phyloP scores from a whole-genome alignment of 2,888 invertebrate genomes.

The Corbicula japonica region DNA sequence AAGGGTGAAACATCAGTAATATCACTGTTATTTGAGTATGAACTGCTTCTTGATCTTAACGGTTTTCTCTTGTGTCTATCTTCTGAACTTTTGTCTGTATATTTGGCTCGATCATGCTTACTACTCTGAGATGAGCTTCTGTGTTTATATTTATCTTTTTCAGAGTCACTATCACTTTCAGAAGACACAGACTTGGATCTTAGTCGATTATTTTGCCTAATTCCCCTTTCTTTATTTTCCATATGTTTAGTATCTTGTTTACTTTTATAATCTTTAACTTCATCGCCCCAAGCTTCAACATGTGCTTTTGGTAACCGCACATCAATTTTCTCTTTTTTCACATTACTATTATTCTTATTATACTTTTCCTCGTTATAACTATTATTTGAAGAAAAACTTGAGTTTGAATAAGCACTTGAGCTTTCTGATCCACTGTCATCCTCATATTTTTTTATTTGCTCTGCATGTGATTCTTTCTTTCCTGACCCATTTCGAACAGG shows the following conservation, averaged over 20 bases:
- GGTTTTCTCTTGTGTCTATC: conserved; percentile 35
- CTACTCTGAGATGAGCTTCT: conserved; percentile 26
- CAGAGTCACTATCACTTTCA: conserved; percentile 34
- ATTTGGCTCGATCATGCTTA: conserved; percentile 35
- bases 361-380: conserved; percentile 15
- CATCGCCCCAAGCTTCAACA: conserved; percentile 62
- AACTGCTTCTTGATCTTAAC: conserved; percentile 58
- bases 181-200: conserved; percentile 16
- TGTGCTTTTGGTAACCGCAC: conserved; percentile 62
- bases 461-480: conserved; percentile 10
- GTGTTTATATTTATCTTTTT: conserved; percentile 2
- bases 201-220: background rate
- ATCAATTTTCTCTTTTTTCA: conserved; percentile 46
- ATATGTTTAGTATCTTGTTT: conserved; percentile 29
- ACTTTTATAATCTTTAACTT: background rate
- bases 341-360: background rate
- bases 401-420: conserved; percentile 74
- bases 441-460: conserved; percentile 8
- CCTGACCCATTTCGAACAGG: conserved; percentile 26
- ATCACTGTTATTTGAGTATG: conserved; percentile 82
- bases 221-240: conserved; percentile 1
- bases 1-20: conserved; percentile 84
- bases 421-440: conserved; percentile 53
- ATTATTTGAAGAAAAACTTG: conserved; percentile 61
- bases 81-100: conserved; percentile 27